Conservation (phyloP, 35 echinoderm and acorn worm species). For the Apostichopus japonicus region DNA sequence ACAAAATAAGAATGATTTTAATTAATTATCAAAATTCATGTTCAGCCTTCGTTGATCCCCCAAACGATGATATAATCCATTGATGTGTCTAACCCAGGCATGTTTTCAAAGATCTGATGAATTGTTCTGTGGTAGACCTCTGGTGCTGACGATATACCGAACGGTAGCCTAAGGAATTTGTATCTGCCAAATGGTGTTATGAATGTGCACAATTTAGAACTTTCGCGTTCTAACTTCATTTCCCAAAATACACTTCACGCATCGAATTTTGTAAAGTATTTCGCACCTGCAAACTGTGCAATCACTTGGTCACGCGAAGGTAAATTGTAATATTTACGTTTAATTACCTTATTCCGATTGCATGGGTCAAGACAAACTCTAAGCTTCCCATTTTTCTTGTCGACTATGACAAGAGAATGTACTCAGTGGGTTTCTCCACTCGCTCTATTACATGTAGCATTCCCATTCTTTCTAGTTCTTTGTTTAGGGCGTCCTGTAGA, state of each 20-base stretch:
- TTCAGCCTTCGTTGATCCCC: constrained; percentile 54
- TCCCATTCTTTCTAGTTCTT: constrained; percentile 47
- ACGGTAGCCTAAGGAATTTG: constrained; percentile 43
- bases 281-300: constrained; percentile 21
- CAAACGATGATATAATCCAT: constrained; percentile 70
- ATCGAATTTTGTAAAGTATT: constrained; percentile 26
- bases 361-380: constrained; percentile 44
- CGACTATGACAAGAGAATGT: constrained; percentile 21
- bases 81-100: constrained; percentile 59
- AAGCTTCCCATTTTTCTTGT: constrained; percentile 58
- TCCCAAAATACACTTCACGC: constrained; percentile 59
- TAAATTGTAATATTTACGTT: constrained; percentile 62
- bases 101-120: constrained; percentile 49
- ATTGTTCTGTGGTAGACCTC: constrained; percentile 62
- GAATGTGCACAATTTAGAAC: constrained; percentile 25
- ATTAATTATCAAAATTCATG: constrained; percentile 27
- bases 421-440: constrained; percentile 60
- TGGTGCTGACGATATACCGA: constrained; percentile 55
- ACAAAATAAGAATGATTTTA: not conserved
- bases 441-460: constrained; percentile 31
- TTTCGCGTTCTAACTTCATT: constrained; percentile 42
- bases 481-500: constrained; percentile 41
- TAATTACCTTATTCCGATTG: constrained; percentile 38
- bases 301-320: constrained; percentile 62
- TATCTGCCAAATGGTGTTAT: constrained; percentile 67